Evolutionary conservation across 2,113 vertebrate genomes (phyloP), one percentile per base, ranked within the genome.

Genomic region (Lethenteron reissneri): DNA sequence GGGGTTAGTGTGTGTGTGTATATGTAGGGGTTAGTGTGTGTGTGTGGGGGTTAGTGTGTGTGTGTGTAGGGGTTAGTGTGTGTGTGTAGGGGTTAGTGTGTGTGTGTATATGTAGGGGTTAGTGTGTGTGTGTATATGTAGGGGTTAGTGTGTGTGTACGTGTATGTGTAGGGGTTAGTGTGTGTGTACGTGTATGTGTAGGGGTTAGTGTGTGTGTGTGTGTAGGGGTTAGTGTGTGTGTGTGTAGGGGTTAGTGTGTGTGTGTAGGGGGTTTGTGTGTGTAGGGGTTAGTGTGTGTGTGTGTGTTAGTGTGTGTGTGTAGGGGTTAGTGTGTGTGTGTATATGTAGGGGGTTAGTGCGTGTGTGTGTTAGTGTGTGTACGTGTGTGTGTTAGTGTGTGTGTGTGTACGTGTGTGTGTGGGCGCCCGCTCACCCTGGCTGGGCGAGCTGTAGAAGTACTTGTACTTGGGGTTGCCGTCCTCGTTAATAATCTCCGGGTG

Each of bases 391-490:
- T 3, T 21, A 21, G 21, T 25, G 21, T 19, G 17, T 19, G n/a
- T n/a, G 17, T 25, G 3, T 25, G 21, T 25, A 25, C 3, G 21
- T 3, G 21, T 62, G 60, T 3, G 21, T 25, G 21, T 3, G 17
- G 60, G 14, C 14, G 17, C 17, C 60, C 14, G 60, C 77, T 2
- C 83, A 99, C 94, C 91, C 80, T 99, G 94, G 15, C 97, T 92
- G 70, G 91, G 88, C 2, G 75, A 92, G 80, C 85, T 87, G 80
- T 97, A 99, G 78, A 95, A 99, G 79, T 95, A 96, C 75, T 96
- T 96, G 81, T 97, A 99, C 83, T 86, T 95, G 62, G 91, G 90
- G 74, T 97, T 97, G 75, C 92, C 94, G 4, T 82, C 88, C 77
- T 81, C 88, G 76, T 99, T 99, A 75, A 83, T 88, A 76, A 99